Percentiles rank a stretch among this genome's conserved stretches.
These are phyloP conservation scores for Seison nebaliae DNA, from an alignment of 1,140 invertebrate genomes.

Conservation along the genomic window DNA sequence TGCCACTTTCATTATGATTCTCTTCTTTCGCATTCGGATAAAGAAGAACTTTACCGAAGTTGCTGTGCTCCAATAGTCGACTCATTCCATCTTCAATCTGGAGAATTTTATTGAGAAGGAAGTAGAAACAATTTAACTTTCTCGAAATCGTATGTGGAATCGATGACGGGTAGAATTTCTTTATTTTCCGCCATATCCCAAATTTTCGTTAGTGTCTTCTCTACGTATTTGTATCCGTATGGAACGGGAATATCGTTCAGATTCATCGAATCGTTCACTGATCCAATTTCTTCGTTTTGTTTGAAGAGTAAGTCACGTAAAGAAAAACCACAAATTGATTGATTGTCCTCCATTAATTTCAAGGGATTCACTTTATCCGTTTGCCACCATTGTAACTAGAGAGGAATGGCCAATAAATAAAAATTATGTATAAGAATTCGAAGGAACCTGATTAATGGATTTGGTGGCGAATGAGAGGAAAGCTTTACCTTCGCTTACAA, in stretches of 20 bases:
- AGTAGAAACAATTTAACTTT: slow-evolving; percentile 36
- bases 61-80: neutral
- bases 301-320: slow-evolving; percentile 52
- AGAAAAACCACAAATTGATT: slow-evolving; percentile 50
- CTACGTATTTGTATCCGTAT: slow-evolving; percentile 15
- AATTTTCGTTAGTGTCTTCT: neutral
- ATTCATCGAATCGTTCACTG: too few species aligned
- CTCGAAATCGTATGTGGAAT: slow-evolving; percentile 57
- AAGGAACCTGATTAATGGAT: neutral
- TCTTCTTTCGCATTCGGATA: neutral
- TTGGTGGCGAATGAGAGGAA: slow-evolving; percentile 47
- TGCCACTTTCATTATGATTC: neutral
- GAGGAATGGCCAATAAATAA: neutral
- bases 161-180: slow-evolving; percentile 49
- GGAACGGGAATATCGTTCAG: too few species aligned
- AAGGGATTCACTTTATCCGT: slow-evolving; percentile 59
- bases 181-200: slow-evolving; percentile 25
- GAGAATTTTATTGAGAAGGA: neutral
- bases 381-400: slow-evolving; percentile 48
- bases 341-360: slow-evolving; percentile 63
- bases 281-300: slow-evolving; percentile 43
- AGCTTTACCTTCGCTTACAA: slow-evolving; percentile 59
- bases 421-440: neutral
- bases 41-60: slow-evolving; percentile 4
- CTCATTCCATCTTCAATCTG: neutral